Base-by-base conservation (phyloP, 2,797 vertebrate species). In the Ctenopoma multispine region DNA sequence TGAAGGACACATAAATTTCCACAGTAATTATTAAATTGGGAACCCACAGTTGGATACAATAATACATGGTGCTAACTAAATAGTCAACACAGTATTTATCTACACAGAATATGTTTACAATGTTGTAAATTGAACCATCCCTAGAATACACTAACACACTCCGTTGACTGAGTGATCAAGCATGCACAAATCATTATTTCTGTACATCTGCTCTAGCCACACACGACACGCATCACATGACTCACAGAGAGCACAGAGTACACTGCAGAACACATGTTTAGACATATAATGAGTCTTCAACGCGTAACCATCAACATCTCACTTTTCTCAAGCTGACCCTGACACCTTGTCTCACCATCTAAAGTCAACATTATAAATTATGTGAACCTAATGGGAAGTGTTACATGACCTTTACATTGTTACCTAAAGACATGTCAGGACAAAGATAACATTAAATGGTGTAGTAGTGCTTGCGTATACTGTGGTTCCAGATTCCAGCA, bases 201-300 rank as follows among this genome's bases (percentile, higher is more conserved):
- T 24, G 27, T 40, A 17, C 34, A 29, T 21, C 3, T 13, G n/a
- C 18, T n/a, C 14, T 14, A 17, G 34, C 41, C 1, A 0, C 3
- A 14, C 24, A 36, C 47, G 21, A 20, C 24, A 18, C 38, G 17
- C 11, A 7, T 24, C 15, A 31, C 41, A 46, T 69, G 41, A 49
- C 31, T 48, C 64, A 17, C 36, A 48, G 15, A 23, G 65, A 43
- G 29, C 40, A 24, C 21, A 31, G 29, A n/a, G 64, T 71, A 81
- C 18, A 69, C 27, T 7, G 53, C 5, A 9, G 7, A 34, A 21
- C 29, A 24, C 10, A 3, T 29, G 18, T 18, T 21, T 7, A 18
- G 44, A 50, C 54, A 40, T 24, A 24, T 61, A 38, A 80, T 36
- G 40, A 63, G 12, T 54, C 13, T 41, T 23, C 15, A 59, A 46